phyloP scores from a whole-genome alignment of 1,140 invertebrate species.

The Patella vulgata region DNA sequence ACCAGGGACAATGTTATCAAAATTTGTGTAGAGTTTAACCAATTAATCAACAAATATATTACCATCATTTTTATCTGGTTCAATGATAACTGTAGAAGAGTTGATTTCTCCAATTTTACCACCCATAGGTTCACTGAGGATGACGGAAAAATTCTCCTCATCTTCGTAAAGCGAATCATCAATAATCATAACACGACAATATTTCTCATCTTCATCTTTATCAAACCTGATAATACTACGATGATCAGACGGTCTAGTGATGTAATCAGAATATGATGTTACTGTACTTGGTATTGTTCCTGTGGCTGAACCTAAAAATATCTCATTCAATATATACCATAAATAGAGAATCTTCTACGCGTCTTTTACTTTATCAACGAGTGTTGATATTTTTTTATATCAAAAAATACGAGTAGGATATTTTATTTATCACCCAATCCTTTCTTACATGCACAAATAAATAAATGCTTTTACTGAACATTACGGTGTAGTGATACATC shows the following conservation, averaged over 20 bases:
- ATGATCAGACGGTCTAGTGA: conserved; percentile 59
- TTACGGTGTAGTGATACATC: too few species aligned
- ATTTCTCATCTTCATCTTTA: conserved; percentile 53
- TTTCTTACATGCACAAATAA: too few species aligned
- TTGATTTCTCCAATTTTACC: conserved; percentile 53
- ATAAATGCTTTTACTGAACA: too few species aligned
- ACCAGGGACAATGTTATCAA: too few species aligned
- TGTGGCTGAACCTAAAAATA: conserved; percentile 58
- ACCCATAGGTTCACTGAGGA: conserved; percentile 60
- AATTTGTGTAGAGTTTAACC: too few species aligned
- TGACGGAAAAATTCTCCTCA: conserved; percentile 64
- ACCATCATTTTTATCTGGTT: conserved; percentile 64
- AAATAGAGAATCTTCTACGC: too few species aligned
- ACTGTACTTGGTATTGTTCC: conserved; percentile 60
- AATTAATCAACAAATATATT: too few species aligned
- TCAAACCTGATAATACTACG: conserved; percentile 63
- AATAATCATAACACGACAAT: conserved; percentile 64
- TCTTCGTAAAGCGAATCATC: conserved; percentile 67
- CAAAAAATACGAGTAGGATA: too few species aligned
- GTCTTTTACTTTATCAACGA: too few species aligned
- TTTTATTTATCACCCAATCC: too few species aligned
- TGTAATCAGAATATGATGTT: conserved; percentile 65
- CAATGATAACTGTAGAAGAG: conserved; percentile 56
- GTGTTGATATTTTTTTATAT: conserved; percentile 1
- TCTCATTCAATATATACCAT: too few species aligned